Percentiles rank a stretch among this genome's conserved stretches.
phyloP scores from a whole-genome alignment of 2,888 invertebrate species.

The Drosophila emarginata region DNA sequence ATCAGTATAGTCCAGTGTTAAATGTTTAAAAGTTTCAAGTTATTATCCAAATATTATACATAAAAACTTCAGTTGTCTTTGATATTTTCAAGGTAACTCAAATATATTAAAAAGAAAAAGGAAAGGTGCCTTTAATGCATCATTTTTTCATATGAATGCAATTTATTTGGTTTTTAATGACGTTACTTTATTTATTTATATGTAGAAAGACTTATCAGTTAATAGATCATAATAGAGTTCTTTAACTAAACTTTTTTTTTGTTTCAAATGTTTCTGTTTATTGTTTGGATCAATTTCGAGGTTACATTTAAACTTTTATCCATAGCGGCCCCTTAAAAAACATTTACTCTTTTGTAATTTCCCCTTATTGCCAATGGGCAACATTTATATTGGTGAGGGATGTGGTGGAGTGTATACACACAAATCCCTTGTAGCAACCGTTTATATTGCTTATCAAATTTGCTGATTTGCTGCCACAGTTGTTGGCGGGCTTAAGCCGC shows the following conservation, averaged over 20 bases:
- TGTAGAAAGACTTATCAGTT: background rate
- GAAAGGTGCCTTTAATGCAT: no score
- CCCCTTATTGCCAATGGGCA: background rate
- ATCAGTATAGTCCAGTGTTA: no score
- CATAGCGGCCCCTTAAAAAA: background rate
- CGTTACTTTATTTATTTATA: no score
- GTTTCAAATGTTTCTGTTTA: background rate
- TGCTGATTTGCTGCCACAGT: conserved; percentile 73
- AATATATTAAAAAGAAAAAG: no score
- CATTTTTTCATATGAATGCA: no score
- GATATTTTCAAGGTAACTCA: no score
- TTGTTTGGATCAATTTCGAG: background rate
- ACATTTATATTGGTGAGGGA: background rate
- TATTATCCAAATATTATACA: no score
- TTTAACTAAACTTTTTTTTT: background rate
- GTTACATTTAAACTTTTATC: background rate
- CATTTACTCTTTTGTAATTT: background rate
- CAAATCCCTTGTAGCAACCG: conserved; percentile 62
- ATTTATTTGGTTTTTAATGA: no score
- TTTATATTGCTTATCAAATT: conserved; percentile 77
- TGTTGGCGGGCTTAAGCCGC: conserved; percentile 56
- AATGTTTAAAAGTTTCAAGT: no score
- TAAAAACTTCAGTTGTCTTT: no score
- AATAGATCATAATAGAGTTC: background rate
- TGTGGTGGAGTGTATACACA: background rate